These are phyloP conservation scores for Heliconius erato DNA, from an alignment of 2,888 invertebrate genomes.

Conservation along the genomic window DNA sequence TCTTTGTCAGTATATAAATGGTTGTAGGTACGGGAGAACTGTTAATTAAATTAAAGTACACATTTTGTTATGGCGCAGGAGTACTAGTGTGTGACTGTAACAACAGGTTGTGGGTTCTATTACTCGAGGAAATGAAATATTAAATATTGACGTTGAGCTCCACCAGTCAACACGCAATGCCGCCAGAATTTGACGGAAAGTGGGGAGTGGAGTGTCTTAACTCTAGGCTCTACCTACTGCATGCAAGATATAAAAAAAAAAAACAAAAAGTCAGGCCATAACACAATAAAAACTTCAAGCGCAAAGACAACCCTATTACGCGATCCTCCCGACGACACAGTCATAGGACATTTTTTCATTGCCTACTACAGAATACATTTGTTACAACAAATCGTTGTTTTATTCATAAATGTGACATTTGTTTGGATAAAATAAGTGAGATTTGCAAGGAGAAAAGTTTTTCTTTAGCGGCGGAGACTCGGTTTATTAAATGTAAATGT, in stretches of 20 bases:
- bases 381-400: conserved; percentile 44
- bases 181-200: no score
- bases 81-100: background rate
- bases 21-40: background rate
- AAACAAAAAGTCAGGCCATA: background rate
- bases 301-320: background rate
- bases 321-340: background rate
- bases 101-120: background rate
- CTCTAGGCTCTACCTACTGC: background rate
- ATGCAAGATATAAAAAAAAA: background rate
- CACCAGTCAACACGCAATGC: no score
- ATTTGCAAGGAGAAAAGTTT: conserved; percentile 28
- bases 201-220: no score
- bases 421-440: conserved; percentile 37
- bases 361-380: conserved; percentile 42
- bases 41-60: background rate
- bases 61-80: background rate
- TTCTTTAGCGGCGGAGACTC: background rate
- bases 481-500: conserved; percentile 38
- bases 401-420: conserved; percentile 45
- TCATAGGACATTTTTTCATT: conserved; percentile 38
- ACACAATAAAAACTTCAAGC: conserved; percentile 19
- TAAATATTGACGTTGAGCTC: background rate
- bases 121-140: background rate
- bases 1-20: background rate